Evolutionary conservation across 2,888 invertebrate genomes (phyloP).

Genomic region (Muschampia staudingeri): DNA sequence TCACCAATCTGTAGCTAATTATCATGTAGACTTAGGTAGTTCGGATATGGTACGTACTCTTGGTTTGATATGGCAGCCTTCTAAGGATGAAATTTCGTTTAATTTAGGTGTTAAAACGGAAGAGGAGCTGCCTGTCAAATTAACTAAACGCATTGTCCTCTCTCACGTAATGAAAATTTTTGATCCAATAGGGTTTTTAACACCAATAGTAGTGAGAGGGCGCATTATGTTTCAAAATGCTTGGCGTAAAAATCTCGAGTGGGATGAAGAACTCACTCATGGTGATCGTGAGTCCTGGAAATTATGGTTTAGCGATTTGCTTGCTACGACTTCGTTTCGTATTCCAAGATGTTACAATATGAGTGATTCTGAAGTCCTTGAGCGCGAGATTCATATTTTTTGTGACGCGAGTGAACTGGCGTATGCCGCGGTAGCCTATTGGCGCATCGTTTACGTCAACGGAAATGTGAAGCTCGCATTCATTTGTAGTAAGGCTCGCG

Average conservation of each 20-base stretch:
- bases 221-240: conserved; percentile 12
- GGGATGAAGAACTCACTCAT: background rate
- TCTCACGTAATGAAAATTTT: no score
- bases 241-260: conserved; percentile 6
- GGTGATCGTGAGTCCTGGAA: background rate
- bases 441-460: background rate
- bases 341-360: conserved; percentile 1
- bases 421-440: background rate
- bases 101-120: no score
- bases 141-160: no score
- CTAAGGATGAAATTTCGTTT: no score
- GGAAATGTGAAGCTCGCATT: background rate
- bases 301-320: background rate
- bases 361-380: background rate
- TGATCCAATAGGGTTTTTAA: background rate
- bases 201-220: conserved; percentile 7
- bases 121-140: no score
- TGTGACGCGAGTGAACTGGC: background rate
- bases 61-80: no score
- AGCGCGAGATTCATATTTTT: conserved; percentile 8
- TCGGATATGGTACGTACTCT: no score
- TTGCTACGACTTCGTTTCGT: background rate
- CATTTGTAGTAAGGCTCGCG: background rate
- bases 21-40: no score
- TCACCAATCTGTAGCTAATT: background rate